Evolutionary conservation across 2,797 vertebrate genomes (phyloP).

Genomic region (Bucorvus abyssinicus): DNA sequence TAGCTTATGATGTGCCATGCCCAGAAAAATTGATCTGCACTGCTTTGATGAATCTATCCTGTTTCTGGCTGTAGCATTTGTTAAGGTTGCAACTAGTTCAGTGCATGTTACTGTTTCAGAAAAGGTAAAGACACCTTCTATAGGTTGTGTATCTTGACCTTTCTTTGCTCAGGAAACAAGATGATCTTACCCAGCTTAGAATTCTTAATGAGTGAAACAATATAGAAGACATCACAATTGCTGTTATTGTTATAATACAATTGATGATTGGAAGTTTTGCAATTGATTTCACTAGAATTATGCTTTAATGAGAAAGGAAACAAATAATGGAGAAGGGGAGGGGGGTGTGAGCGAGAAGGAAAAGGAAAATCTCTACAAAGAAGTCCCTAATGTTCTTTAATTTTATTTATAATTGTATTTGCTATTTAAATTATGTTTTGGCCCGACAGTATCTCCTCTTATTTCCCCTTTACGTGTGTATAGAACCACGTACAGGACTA

Average conservation of each 20-base stretch:
- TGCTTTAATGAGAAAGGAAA: not conserved
- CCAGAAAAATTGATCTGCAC: not conserved
- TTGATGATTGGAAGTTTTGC: not conserved
- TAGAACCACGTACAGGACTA: not conserved
- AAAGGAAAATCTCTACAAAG: not conserved
- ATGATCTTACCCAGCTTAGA: not conserved
- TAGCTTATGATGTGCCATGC: not conserved
- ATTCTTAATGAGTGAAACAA: not conserved
- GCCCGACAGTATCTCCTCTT: not conserved
- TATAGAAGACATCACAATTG: not conserved
- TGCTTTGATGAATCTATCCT: accelerated
- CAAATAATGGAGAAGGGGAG: not conserved
- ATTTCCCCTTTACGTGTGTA: not conserved
- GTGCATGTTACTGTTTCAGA: not conserved
- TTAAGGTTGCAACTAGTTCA: not conserved
- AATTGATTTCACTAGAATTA: not conserved
- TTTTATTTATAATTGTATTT: not conserved
- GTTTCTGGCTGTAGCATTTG: not conserved
- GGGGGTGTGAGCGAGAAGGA: not conserved
- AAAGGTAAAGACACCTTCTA: not conserved
- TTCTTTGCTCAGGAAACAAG: not conserved
- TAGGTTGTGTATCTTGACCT: not conserved
- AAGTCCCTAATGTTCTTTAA: not conserved
- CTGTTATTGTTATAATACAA: not conserved
- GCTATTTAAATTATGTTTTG: not conserved